Evolutionary conservation across 2,113 vertebrate genomes (phyloP).

Genomic region (Poicephalus meyeri): DNA sequence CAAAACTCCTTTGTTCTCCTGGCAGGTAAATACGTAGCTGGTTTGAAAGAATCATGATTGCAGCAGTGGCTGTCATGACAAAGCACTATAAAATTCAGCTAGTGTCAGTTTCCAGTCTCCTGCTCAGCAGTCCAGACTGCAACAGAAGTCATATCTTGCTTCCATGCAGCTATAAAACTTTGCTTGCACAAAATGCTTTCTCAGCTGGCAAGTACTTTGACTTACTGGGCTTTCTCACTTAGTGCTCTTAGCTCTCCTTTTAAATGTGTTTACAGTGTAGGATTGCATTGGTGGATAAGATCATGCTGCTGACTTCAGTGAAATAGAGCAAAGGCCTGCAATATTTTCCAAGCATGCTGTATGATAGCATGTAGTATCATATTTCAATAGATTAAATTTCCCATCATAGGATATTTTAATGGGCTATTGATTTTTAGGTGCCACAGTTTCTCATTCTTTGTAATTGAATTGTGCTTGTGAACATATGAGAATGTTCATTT

Average conservation of each 20-base stretch:
- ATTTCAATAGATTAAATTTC: conserved; percentile 62
- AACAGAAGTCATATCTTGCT: background rate
- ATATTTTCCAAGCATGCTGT: background rate
- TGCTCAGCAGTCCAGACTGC: background rate
- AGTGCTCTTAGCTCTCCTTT: background rate
- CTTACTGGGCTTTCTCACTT: background rate
- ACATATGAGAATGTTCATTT: conserved; percentile 49
- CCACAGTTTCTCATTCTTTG: conserved; percentile 54
- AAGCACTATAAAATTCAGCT: background rate
- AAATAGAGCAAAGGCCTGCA: background rate
- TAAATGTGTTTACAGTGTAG: background rate
- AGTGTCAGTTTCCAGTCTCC: background rate
- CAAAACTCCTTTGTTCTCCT: background rate
- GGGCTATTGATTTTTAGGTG: conserved; percentile 71
- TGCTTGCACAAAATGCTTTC: background rate
- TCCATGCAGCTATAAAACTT: background rate
- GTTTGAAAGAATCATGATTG: background rate
- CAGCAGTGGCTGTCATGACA: background rate
- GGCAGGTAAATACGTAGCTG: rapidly evolving
- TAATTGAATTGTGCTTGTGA: conserved; percentile 67
- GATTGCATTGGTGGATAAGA: background rate
- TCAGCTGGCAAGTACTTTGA: background rate
- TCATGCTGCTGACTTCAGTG: background rate
- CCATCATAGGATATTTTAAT: conserved; percentile 54
- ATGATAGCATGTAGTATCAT: background rate